phyloP scores from a whole-genome alignment of 2,888 invertebrate genomes.

The Physocephala rufipes region DNA sequence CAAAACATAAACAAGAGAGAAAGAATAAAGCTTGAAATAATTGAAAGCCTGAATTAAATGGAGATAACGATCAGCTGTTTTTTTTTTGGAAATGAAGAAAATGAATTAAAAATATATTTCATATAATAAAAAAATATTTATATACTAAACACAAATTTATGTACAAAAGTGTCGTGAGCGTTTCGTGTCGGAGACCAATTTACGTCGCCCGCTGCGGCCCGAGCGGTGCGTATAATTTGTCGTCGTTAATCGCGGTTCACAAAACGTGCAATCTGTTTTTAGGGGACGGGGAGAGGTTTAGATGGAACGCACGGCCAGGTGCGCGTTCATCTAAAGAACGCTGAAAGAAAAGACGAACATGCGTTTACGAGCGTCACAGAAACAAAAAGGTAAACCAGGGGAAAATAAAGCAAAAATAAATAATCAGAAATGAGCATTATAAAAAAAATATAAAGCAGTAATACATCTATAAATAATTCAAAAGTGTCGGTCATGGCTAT shows the following conservation, averaged over 20 bases:
- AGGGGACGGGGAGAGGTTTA: too few relatives aligned
- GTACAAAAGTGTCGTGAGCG: too few relatives aligned
- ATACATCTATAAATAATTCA: neutral
- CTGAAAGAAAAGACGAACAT: too few relatives aligned
- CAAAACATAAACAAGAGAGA: neutral
- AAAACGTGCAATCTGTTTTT: too few relatives aligned
- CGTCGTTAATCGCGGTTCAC: too few relatives aligned
- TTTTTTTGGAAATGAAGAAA: constrained; percentile 1
- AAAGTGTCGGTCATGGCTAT: neutral
- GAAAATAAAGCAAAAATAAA: constrained; percentile 5
- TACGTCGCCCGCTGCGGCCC: too few relatives aligned
- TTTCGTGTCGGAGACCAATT: too few relatives aligned
- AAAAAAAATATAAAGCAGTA: neutral
- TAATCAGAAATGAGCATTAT: constrained; percentile 11
- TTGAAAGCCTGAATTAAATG: constrained; percentile 6
- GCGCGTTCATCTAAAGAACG: neutral
- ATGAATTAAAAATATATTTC: constrained; percentile 4
- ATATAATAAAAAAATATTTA: too few relatives aligned
- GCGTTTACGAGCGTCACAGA: neutral
- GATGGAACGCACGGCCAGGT: too few relatives aligned
- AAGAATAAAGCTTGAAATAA: neutral
- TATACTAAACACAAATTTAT: too few relatives aligned
- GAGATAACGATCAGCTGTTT: constrained; percentile 10
- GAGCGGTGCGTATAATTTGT: too few relatives aligned
- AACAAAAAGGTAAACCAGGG: neutral